Evolutionary conservation across 2,113 vertebrate species (phyloP), one percentile per base, ranked within the genome.

Genomic region (Phaethornis superciliosus): DNA sequence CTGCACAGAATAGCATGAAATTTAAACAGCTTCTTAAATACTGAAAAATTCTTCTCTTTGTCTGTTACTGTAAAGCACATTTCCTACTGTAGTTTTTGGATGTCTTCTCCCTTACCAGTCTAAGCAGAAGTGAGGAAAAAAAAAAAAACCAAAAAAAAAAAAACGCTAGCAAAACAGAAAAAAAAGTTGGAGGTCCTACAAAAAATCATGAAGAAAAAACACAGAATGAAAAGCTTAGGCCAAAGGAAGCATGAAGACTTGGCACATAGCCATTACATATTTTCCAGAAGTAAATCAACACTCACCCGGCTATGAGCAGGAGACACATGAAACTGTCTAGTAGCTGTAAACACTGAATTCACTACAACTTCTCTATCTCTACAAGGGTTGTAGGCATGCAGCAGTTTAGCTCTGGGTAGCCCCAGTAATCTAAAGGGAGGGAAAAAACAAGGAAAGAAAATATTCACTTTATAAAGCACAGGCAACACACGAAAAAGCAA

Each of bases 291-390:
- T 32, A 90, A 89, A 95, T 94, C 96, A 94, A 84, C 96, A 98
- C 99, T 99, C 95, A 99, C 99, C 98, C 98, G 98, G 98, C 98
- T 98, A 96, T 99, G 98, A 96, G 98, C 98, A 95, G 99, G 98
- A 98, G 99, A 99, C 97, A 99, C 98, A 96, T 99, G 98, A 98
- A 99, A 99, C 98, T 99, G 98, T 94, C 98, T 98, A 97, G 98
- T 98, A 96, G 98, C 98, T 97, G 99, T 98, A 98, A 99, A 99
- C 98, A 99, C 98, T 35, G 99, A 99, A 95, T 98, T 98, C 97
- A 99, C 98, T 88, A 98, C 98, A 83, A 99, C 98, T 95, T 99
- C 98, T 81, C 98, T 98, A 63, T 99, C 99, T 97, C 98, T 98
- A 93, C 98, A 99, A 88, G 99, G 99, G 96, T 99, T 99, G 96